A percentile compares a stretch with the other conserved stretches of the same genome.
phyloP scores from a whole-genome alignment of 2,797 vertebrate genomes.

The Xerus rutilus region DNA sequence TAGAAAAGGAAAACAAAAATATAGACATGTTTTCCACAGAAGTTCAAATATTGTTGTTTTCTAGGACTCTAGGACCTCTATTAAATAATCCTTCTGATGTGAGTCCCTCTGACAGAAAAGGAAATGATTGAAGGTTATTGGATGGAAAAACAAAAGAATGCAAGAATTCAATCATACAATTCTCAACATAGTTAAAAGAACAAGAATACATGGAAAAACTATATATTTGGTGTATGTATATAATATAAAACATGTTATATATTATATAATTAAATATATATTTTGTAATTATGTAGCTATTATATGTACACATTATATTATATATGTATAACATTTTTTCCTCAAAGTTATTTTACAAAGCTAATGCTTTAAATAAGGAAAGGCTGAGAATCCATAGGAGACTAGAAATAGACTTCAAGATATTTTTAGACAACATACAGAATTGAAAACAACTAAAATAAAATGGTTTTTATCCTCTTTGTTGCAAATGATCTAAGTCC shows the following conservation, averaged over 20 bases:
- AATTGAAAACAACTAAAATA: background rate
- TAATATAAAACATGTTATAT: background rate
- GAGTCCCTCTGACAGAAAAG: background rate
- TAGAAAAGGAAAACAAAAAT: background rate
- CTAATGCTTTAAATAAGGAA: background rate
- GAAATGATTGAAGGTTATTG: background rate
- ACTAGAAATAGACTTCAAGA: background rate
- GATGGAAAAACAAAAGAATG: background rate
- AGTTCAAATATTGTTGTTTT: background rate
- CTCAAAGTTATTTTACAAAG: background rate
- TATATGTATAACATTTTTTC: background rate
- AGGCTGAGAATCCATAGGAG: background rate
- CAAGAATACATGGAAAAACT: background rate
- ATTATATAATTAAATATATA: background rate
- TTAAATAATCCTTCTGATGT: background rate
- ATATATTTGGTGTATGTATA: background rate
- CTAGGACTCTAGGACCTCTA: background rate
- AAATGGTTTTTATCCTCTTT: background rate
- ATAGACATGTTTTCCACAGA: background rate
- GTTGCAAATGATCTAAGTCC: background rate
- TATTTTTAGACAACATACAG: background rate
- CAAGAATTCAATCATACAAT: background rate
- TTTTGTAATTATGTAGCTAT: background rate
- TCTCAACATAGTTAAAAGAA: background rate
- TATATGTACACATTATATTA: background rate